Evolutionary conservation across 1,140 invertebrate genomes (phyloP).

Genomic region (Drosophila subpulchrella): DNA sequence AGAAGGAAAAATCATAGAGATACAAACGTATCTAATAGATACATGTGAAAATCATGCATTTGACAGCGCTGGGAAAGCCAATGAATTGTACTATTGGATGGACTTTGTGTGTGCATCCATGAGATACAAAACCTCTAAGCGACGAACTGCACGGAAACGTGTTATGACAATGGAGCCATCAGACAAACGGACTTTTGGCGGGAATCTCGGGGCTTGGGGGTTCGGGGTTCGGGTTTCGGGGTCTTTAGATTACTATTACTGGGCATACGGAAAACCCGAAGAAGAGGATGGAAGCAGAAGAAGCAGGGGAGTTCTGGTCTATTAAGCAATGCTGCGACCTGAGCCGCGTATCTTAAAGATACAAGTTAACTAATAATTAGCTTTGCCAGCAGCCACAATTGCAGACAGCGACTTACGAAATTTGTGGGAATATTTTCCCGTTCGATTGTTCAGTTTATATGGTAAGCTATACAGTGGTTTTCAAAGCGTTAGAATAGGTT

Average conservation of each 20-base stretch:
- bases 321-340: constrained; percentile 74
- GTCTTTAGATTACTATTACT: constrained; percentile 16
- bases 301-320: constrained; percentile 63
- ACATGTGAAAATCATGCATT: constrained; percentile 81
- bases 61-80: constrained; percentile 71
- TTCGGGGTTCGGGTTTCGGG: neutral
- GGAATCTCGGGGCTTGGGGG: neutral
- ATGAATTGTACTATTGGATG: constrained; percentile 75
- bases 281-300: neutral
- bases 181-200: constrained; percentile 7
- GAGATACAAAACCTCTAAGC: constrained; percentile 56
- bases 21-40: constrained; percentile 83
- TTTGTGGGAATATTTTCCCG: constrained; percentile 72
- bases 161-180: constrained; percentile 72
- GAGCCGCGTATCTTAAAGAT: constrained; percentile 73
- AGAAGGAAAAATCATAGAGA: constrained; percentile 21
- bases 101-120: constrained; percentile 53
- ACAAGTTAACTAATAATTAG: constrained; percentile 83
- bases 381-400: constrained; percentile 62
- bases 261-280: neutral
- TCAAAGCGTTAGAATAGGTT: neutral
- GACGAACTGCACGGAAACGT: constrained; percentile 61
- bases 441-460: constrained; percentile 71
- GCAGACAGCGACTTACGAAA: constrained; percentile 71
- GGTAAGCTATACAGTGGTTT: constrained; percentile 9